Base-by-base conservation (phyloP, 2,113 vertebrate species). In the Siniperca knerii region DNA sequence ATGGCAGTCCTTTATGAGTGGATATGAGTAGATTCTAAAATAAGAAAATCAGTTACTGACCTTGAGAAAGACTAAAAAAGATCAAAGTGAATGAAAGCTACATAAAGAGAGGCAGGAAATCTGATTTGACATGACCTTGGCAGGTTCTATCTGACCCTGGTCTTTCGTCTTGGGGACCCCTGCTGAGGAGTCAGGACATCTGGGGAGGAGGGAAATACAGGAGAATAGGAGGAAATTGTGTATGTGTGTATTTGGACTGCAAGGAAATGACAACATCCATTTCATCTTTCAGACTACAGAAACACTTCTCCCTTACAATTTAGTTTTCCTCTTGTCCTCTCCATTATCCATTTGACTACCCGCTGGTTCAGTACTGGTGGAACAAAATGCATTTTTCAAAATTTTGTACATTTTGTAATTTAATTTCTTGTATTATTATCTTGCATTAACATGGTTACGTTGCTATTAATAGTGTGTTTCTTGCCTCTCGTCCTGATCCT, bases 151-250 rank as follows among this genome's bases (percentile, higher is more conserved):
- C 42, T 87, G 90, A 21, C 60, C 46, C 5, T 81, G 92, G 33
- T 1, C 35, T 83, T 92, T 93, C 20, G 82, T 77, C 67, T 93
- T 93, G 6, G 10, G 33, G 67, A 1, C 3, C 50, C 44, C 50
- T 66, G 94, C 94, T 16, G 91, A 62, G 66, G 95, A 88, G 84
- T 76, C 82, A 4, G 90, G 54, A 81, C 79, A 89, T 92, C 92
- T 92, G 77, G 92, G 79, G 87, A 96, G 77, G 42, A 96, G 69
- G 52, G 94, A 94, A 87, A 97, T 92, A 80, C 95, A 96, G 78
- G 9, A 84, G 83, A 37, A 29, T 77, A 90, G 83, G 65, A 85
- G n/a, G 23, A 68, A 25, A 76, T 18, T 44, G n/a, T 55, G 54
- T 21, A 25, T 29, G 2, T 11, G n/a, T 52, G 18, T 25, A 35